A percentile compares a stretch with the other conserved stretches of the same genome.
Evolutionary conservation across 2,888 invertebrate genomes (phyloP).

Genomic region (Drosophila anceps): DNA sequence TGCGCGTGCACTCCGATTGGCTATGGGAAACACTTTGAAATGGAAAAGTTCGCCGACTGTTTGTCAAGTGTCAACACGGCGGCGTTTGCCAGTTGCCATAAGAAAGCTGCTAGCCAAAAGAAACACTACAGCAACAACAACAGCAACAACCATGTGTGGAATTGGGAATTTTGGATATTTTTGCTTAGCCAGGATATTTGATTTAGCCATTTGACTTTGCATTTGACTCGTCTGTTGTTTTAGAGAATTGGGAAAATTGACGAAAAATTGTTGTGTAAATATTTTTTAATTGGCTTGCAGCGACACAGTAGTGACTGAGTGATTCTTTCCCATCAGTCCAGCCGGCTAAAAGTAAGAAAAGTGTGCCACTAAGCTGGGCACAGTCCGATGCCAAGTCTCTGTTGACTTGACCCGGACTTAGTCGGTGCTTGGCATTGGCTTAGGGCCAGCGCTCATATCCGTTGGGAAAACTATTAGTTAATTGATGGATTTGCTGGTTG

Average conservation of each 20-base stretch:
- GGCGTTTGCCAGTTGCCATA: constrained; percentile 58
- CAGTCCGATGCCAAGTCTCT: constrained; percentile 10
- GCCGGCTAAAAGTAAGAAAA: constrained; percentile 25
- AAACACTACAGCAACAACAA: constrained; percentile 27
- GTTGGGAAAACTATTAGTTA: constrained; percentile 30
- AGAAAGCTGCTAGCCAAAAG: constrained; percentile 65
- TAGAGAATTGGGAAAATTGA: constrained; percentile 63
- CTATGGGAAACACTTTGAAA: constrained; percentile 72
- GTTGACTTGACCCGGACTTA: constrained; percentile 24
- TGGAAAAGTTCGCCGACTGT: constrained; percentile 76
- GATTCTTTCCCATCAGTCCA: constrained; percentile 13
- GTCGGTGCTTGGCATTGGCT: constrained; percentile 37
- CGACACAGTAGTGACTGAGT: constrained; percentile 48
- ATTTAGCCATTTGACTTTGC: constrained; percentile 54
- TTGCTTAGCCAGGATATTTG: constrained; percentile 55
- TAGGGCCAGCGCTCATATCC: constrained; percentile 28
- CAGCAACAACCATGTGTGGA: constrained; percentile 31
- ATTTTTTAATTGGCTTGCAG: constrained; percentile 72
- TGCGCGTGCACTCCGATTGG: constrained; percentile 56
- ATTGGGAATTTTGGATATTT: constrained; percentile 25
- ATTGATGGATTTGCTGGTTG: constrained; percentile 35
- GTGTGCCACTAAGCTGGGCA: constrained; percentile 49
- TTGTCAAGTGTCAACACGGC: constrained; percentile 72
- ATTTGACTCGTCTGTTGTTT: constrained; percentile 42
- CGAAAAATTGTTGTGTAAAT: constrained; percentile 64